Evolutionary conservation across 2,797 vertebrate species (phyloP).

Genomic region (Poeciliopsis paucimaculata): DNA sequence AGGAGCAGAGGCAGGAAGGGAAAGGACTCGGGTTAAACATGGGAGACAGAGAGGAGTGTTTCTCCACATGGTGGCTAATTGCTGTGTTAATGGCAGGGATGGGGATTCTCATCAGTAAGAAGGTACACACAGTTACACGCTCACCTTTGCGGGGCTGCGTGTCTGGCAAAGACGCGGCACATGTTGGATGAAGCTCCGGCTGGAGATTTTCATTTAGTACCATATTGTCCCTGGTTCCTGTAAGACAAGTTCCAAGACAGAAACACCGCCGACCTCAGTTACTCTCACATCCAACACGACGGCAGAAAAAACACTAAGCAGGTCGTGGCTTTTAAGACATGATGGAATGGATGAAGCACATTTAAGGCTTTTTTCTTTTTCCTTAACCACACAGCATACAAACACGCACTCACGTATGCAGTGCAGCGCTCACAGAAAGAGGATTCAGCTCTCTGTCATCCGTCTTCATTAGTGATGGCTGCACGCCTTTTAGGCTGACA

Average conservation of each 20-base stretch:
- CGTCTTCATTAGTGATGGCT: conserved; percentile 85
- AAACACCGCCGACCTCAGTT: conserved; percentile 19
- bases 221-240: conserved; percentile 87
- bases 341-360: conserved; percentile 42
- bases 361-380: conserved; percentile 4
- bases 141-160: conserved; percentile 80
- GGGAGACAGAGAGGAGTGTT: conserved; percentile 52
- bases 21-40: conserved; percentile 65
- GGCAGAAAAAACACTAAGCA: conserved; percentile 1
- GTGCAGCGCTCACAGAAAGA: conserved; percentile 68
- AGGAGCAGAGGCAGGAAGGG: conserved; percentile 57
- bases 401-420: conserved; percentile 51
- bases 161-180: conserved; percentile 64
- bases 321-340: conserved; percentile 10
- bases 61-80: conserved; percentile 30
- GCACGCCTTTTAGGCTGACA: conserved; percentile 80
- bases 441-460: conserved; percentile 74
- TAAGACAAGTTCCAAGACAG: conserved; percentile 15
- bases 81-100: conserved; percentile 23
- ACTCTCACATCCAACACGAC: conserved; percentile 14
- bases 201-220: conserved; percentile 77
- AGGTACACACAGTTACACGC: conserved; percentile 64
- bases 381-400: conserved; percentile 1
- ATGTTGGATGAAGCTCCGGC: conserved; percentile 80
- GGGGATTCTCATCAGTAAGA: conserved; percentile 50